A percentile compares a stretch with the other conserved stretches of the same genome.
Evolutionary conservation across 2,797 vertebrate genomes (phyloP).

Genomic region (Botia almorhae): DNA sequence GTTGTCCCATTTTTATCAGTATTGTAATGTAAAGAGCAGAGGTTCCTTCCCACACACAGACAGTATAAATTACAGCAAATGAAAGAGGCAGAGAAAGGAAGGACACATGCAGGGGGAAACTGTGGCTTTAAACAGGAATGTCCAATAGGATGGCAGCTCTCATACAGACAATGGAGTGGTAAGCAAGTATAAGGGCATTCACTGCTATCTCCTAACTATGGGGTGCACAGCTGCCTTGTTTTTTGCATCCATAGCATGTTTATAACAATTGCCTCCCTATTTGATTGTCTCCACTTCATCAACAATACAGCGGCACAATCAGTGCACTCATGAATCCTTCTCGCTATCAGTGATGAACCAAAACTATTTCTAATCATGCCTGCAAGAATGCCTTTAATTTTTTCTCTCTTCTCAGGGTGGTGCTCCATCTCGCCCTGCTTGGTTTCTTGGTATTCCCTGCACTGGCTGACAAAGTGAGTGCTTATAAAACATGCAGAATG

Average conservation of each 20-base stretch:
- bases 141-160: constrained; percentile 13
- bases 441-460: constrained; percentile 49
- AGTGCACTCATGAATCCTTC: constrained; percentile 24
- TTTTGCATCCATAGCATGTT: neutral
- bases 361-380: constrained; percentile 31
- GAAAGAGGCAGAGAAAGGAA: constrained; percentile 4
- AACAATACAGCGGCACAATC: constrained; percentile 13
- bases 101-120: neutral
- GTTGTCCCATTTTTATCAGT: constrained; percentile 37
- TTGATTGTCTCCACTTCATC: constrained; percentile 20
- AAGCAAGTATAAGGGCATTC: neutral
- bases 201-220: neutral
- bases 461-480: constrained; percentile 27
- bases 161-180: constrained; percentile 26
- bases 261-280: neutral
- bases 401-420: constrained; percentile 15
- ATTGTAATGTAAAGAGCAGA: constrained; percentile 20
- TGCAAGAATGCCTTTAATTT: constrained; percentile 34
- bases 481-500: constrained; percentile 58
- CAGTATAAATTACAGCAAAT: neutral
- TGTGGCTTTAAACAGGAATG: neutral
- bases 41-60: constrained; percentile 21
- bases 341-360: constrained; percentile 18
- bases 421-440: constrained; percentile 1
- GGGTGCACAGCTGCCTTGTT: neutral